Conservation (phyloP, 2,113 vertebrate genomes). For the Paramormyrops kingsleyae region DNA sequence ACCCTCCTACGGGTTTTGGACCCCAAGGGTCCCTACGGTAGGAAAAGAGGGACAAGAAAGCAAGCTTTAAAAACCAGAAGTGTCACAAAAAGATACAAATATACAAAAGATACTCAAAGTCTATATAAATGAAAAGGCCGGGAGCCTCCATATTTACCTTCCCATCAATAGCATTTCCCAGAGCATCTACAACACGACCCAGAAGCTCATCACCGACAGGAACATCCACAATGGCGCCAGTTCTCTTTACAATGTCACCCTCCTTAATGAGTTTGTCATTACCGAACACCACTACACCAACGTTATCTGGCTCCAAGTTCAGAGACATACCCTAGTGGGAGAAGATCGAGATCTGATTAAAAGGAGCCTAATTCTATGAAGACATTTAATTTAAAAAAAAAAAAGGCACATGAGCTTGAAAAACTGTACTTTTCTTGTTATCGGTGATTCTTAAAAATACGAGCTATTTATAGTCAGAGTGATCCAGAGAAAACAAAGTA, state of each 20-base stretch:
- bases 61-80: neutral
- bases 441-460: neutral
- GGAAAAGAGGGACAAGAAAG: neutral
- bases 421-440: neutral
- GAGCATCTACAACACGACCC: conserved; percentile 91
- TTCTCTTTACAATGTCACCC: conserved; percentile 94
- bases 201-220: conserved; percentile 89
- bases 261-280: conserved; percentile 98
- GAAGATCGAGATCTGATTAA: neutral
- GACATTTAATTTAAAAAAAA: neutral
- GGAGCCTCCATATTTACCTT: conserved; percentile 63
- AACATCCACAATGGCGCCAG: conserved; percentile 95
- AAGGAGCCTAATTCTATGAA: neutral
- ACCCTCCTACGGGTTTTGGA: conserved; percentile 81
- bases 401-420: neutral
- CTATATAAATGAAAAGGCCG: neutral
- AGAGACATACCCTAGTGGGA: conserved; percentile 88
- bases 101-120: neutral
- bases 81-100: neutral
- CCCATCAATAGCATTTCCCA: conserved; percentile 94
- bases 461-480: neutral
- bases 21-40: conserved; percentile 72
- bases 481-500: neutral
- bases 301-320: conserved; percentile 98
- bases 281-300: conserved; percentile 98